Evolutionary conservation across 2,888 invertebrate species (phyloP).

Genomic region (Erebia epiphron): DNA sequence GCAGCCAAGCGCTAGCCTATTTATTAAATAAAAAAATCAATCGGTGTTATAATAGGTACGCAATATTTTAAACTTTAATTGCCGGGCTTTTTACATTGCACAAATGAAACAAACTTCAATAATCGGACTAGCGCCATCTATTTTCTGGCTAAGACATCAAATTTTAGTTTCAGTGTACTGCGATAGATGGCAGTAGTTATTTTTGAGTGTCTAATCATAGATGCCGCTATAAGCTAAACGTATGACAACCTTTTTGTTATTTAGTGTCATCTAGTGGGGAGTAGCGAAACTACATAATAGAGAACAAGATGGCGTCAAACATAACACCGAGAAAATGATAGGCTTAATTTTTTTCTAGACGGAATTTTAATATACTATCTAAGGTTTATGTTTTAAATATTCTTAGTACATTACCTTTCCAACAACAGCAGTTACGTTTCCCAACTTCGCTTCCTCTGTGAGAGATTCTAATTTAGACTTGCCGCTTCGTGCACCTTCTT

Average conservation of each 20-base stretch:
- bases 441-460: slow-evolving; percentile 86
- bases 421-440: slow-evolving; percentile 91
- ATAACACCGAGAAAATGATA: too few species aligned
- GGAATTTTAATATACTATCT: too few species aligned
- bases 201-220: background rate
- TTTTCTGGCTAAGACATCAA: background rate
- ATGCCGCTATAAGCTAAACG: background rate
- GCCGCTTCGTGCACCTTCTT: slow-evolving; percentile 73
- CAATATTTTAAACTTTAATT: too few species aligned
- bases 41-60: too few species aligned
- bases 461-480: slow-evolving; percentile 77
- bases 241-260: background rate
- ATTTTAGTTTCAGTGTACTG: background rate
- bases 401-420: slow-evolving; percentile 84
- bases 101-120: background rate
- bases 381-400: background rate
- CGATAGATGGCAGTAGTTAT: background rate
- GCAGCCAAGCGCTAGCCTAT: too few species aligned
- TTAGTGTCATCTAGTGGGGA: background rate
- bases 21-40: too few species aligned
- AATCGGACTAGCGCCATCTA: background rate
- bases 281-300: background rate
- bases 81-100: too few species aligned
- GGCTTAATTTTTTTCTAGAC: too few species aligned
- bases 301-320: background rate